Percentiles rank a stretch among this genome's conserved stretches.
phyloP scores from a whole-genome alignment of 1,140 invertebrate species.

The Drosophila tristis region DNA sequence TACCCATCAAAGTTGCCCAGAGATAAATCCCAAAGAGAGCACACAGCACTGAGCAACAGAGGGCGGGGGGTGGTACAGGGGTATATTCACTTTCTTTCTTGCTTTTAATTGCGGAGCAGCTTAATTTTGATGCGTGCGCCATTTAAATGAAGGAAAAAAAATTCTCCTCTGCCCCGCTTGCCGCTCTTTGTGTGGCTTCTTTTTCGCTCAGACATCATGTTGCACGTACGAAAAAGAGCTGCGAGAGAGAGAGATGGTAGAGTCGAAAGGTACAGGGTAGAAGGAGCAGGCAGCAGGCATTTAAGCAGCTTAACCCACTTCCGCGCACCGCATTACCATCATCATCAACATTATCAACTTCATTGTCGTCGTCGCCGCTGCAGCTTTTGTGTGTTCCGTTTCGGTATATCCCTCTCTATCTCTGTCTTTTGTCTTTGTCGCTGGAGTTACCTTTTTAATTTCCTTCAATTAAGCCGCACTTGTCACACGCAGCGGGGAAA shows the following conservation, averaged over 20 bases:
- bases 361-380: constrained; percentile 37
- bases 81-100: constrained; percentile 66
- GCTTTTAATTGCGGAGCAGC: constrained; percentile 71
- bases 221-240: constrained; percentile 61
- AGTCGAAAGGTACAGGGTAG: neutral
- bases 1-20: constrained; percentile 26
- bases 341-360: constrained; percentile 42
- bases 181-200: constrained; percentile 28
- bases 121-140: constrained; percentile 69
- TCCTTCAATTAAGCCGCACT: constrained; percentile 80
- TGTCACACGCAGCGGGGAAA: constrained; percentile 47
- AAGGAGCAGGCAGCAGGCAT: constrained; percentile 45
- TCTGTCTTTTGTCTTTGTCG: constrained; percentile 12
- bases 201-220: constrained; percentile 32
- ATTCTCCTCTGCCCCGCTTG: constrained; percentile 28
- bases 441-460: constrained; percentile 68
- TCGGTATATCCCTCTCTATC: constrained; percentile 1
- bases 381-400: constrained; percentile 24
- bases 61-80: neutral
- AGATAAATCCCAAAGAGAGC: constrained; percentile 51
- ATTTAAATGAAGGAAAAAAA: constrained; percentile 61
- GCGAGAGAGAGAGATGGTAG: constrained; percentile 29
- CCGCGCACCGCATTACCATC: constrained; percentile 73
- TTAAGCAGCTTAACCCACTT: constrained; percentile 82
- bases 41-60: neutral